These are phyloP conservation scores for Crambe crambe DNA, from an alignment of 37 sponge, comb jelly and placozoan species.

Conservation along the genomic window DNA sequence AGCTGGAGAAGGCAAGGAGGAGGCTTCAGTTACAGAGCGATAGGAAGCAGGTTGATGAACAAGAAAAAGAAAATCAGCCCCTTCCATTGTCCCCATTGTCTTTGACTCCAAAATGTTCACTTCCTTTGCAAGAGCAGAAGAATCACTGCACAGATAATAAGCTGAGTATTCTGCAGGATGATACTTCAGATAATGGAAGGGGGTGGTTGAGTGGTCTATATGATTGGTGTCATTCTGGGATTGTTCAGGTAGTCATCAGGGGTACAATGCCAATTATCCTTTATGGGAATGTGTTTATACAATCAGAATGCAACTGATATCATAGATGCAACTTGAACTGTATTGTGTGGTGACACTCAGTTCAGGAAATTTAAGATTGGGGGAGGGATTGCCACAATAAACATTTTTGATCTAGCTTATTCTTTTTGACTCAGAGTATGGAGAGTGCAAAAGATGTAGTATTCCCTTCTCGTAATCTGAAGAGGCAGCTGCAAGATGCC, in stretches of 20 bases:
- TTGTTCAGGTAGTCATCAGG: slow-evolving; percentile 28
- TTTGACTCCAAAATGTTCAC: neutral
- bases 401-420: no score
- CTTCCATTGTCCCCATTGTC: neutral
- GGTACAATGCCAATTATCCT: no score
- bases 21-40: neutral
- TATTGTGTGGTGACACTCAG: no score
- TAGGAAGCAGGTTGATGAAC: neutral
- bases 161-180: no score
- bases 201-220: slow-evolving; percentile 47
- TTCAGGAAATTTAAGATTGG: no score
- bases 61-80: neutral
- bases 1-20: slow-evolving; percentile 36
- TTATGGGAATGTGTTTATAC: no score
- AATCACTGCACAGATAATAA: no score
- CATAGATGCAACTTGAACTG: no score
- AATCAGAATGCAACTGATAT: no score
- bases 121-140: neutral
- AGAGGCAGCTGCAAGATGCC: slow-evolving; percentile 59
- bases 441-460: slow-evolving; percentile 63
- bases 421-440: no score
- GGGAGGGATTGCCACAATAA: no score
- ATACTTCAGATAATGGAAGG: neutral
- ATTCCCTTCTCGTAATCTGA: slow-evolving; percentile 62
- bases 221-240: slow-evolving; percentile 52